These are phyloP conservation scores for Saturnia pavonia DNA, from an alignment of 2,888 invertebrate genomes.

Conservation along the genomic window DNA sequence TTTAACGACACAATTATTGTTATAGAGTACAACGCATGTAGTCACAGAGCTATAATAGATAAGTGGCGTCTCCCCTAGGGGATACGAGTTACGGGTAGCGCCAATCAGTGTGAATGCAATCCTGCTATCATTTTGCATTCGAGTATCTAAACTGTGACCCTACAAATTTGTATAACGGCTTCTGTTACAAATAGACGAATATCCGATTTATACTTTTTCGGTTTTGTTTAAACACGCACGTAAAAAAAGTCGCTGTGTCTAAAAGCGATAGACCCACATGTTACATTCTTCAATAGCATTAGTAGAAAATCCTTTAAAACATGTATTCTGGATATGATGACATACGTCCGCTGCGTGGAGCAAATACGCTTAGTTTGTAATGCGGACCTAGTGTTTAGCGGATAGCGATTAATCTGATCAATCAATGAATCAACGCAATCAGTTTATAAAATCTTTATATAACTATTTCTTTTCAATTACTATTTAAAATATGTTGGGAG, in stretches of 20 bases:
- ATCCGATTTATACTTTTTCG: not conserved
- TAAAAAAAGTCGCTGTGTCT: slow-evolving; percentile 13
- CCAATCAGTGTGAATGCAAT: too few species aligned
- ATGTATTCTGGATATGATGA: slow-evolving; percentile 33
- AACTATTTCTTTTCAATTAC: too few species aligned
- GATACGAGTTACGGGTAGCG: too few species aligned
- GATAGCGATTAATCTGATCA: slow-evolving; percentile 23
- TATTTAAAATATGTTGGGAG: too few species aligned
- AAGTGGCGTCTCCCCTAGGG: too few species aligned
- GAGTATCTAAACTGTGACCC: not conserved
- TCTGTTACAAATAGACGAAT: not conserved
- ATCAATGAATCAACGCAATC: not conserved
- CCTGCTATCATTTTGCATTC: too few species aligned
- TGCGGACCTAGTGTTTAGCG: slow-evolving; percentile 15
- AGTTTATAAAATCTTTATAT: too few species aligned
- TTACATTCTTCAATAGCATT: slow-evolving; percentile 15
- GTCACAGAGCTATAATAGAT: too few species aligned
- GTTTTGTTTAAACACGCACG: not conserved
- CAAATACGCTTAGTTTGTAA: slow-evolving; percentile 22
- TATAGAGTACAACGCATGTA: too few species aligned
- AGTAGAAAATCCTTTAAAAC: slow-evolving; percentile 33
- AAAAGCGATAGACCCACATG: slow-evolving; percentile 16
- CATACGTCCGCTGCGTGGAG: slow-evolving; percentile 35
- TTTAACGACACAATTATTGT: too few species aligned
- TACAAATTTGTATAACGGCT: not conserved